phyloP scores from a whole-genome alignment of 2,113 vertebrate genomes.

The Pelobates fuscus region DNA sequence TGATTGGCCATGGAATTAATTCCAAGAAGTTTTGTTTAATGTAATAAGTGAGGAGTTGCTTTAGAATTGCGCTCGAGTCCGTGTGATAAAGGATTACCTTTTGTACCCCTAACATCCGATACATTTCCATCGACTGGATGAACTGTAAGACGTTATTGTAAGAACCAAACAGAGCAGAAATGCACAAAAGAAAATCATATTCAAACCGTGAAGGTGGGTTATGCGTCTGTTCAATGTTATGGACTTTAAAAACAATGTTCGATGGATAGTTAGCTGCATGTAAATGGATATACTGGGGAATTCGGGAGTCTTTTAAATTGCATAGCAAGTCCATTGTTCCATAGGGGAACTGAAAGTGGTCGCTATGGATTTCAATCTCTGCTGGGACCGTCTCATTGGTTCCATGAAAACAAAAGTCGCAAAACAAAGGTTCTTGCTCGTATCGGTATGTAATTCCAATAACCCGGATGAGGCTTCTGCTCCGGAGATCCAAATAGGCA shows the following conservation, averaged over 20 bases:
- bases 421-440: conserved; percentile 9
- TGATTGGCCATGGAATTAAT: conserved; percentile 40
- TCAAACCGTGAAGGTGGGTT: background rate
- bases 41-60: conserved; percentile 14
- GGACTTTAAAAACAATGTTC: background rate
- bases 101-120: conserved; percentile 33
- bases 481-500: conserved; percentile 30
- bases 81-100: conserved; percentile 43
- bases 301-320: background rate
- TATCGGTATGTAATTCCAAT: conserved; percentile 34
- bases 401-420: conserved; percentile 18
- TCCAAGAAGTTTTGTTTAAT: conserved; percentile 11
- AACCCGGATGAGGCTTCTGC: conserved; percentile 6
- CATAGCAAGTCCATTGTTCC: conserved; percentile 45
- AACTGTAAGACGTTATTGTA: conserved; percentile 41
- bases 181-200: conserved; percentile 32
- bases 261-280: background rate
- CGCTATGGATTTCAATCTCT: conserved; percentile 28
- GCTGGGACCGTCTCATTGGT: background rate
- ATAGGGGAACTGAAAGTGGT: conserved; percentile 49
- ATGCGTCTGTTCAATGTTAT: background rate
- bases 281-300: conserved; percentile 13
- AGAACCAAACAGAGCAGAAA: conserved; percentile 7
- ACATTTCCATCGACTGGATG: conserved; percentile 43
- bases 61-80: conserved; percentile 8